Evolutionary conservation across 1,140 invertebrate species (phyloP).

Genomic region (Agrilus planipennis): DNA sequence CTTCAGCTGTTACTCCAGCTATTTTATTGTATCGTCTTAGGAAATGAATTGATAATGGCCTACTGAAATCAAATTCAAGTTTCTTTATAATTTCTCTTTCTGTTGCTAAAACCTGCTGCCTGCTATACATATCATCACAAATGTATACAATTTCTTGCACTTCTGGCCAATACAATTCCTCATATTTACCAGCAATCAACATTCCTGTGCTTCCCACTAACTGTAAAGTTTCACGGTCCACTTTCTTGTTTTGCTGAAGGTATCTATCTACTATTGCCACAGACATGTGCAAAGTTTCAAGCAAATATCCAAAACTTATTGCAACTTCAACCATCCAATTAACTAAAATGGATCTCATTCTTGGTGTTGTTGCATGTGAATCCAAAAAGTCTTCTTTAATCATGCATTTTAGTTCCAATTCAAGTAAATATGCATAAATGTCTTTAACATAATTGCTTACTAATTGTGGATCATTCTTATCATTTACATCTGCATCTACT

Average conservation of each 20-base stretch:
- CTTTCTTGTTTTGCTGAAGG: conserved; percentile 60
- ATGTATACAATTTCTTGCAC: conserved; percentile 86
- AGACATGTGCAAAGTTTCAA: conserved; percentile 85
- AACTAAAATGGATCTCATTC: conserved; percentile 79
- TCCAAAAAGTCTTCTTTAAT: conserved; percentile 51
- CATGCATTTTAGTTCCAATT: conserved; percentile 53
- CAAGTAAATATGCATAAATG: conserved; percentile 68
- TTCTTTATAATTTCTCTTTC: conserved; percentile 65
- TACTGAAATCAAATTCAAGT: conserved; percentile 70
- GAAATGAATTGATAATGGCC: conserved; percentile 81
- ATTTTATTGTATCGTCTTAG: conserved; percentile 58
- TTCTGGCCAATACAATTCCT: conserved; percentile 86
- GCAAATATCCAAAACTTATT: conserved; percentile 70
- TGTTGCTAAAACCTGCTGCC: conserved; percentile 69
- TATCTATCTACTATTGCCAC: conserved; percentile 85
- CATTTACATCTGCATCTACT: conserved; percentile 49
- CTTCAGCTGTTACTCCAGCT: conserved; percentile 48
- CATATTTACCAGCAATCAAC: conserved; percentile 90
- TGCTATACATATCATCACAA: conserved; percentile 78
- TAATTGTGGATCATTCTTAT: conserved; percentile 60
- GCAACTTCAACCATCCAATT: conserved; percentile 95
- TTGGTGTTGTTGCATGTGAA: conserved; percentile 55
- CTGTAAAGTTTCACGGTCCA: conserved; percentile 59
- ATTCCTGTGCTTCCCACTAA: conserved; percentile 84
- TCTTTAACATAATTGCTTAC: conserved; percentile 74